Evolutionary conservation across 37 sponge, comb jelly and placozoan species (phyloP).

Genomic region (Agelas oroides): DNA sequence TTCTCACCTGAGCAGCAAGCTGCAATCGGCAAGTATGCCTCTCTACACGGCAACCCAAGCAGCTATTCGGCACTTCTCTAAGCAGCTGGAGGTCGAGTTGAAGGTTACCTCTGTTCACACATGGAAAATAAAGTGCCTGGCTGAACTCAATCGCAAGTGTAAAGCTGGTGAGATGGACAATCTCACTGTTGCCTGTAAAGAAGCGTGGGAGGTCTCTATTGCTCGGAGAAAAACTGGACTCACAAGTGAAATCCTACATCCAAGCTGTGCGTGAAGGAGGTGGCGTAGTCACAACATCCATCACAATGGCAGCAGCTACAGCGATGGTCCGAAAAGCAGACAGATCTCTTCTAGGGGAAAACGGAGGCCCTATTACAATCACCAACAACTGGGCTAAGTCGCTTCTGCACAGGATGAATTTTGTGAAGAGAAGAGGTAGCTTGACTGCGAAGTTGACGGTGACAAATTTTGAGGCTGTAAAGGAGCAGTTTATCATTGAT

Average conservation of each 20-base stretch:
- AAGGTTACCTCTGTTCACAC: too few species aligned
- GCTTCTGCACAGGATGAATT: conserved; percentile 42
- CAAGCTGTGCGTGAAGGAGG: conserved; percentile 28
- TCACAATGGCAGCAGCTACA: conserved; percentile 44
- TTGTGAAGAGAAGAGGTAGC: conserved; percentile 48
- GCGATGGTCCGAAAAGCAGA: conserved; percentile 30
- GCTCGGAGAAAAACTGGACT: neutral
- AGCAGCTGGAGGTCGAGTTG: too few species aligned
- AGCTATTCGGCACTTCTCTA: too few species aligned
- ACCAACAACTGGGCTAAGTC: conserved; percentile 63
- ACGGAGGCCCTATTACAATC: conserved; percentile 49
- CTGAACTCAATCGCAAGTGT: too few species aligned
- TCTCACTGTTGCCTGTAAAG: neutral
- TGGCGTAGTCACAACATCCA: conserved; percentile 26
- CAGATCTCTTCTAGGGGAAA: neutral
- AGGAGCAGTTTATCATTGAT: conserved; percentile 35
- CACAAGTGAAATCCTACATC: neutral
- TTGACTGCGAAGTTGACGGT: conserved; percentile 9
- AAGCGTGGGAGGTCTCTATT: neutral
- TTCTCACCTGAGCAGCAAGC: too few species aligned
- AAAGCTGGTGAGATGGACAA: too few species aligned
- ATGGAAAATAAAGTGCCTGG: too few species aligned
- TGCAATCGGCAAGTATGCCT: too few species aligned
- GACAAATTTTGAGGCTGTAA: conserved; percentile 36
- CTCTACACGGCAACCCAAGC: too few species aligned